Evolutionary conservation across 2,113 vertebrate species (phyloP).

Genomic region (Salminus brasiliensis): DNA sequence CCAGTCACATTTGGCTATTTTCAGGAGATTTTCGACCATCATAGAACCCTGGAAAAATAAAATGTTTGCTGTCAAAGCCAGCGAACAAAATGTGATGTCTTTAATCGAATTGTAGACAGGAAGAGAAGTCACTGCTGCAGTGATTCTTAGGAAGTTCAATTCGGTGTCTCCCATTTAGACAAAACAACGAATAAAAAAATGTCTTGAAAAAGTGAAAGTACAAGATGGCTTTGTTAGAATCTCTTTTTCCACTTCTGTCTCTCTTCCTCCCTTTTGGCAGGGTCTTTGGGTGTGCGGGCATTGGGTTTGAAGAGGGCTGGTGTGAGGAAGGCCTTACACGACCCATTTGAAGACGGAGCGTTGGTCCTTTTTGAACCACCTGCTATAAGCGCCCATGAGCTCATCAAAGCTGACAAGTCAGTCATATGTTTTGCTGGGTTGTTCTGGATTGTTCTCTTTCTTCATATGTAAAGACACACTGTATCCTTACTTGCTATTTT

Average conservation of each 20-base stretch:
- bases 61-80: too few species aligned
- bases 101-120: too few species aligned
- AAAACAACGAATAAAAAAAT: too few species aligned
- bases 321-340: constrained; percentile 86
- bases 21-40: too few species aligned
- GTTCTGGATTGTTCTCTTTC: neutral
- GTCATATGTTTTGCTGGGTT: constrained; percentile 56
- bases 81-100: too few species aligned
- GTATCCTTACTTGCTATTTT: neutral
- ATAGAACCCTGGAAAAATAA: too few species aligned
- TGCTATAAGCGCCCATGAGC: constrained; percentile 82
- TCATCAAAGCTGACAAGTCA: constrained; percentile 94
- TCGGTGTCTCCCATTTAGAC: too few species aligned
- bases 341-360: constrained; percentile 91
- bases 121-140: too few species aligned
- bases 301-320: constrained; percentile 89
- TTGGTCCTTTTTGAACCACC: constrained; percentile 92
- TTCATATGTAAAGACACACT: neutral
- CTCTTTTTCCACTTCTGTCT: neutral
- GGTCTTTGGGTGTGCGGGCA: constrained; percentile 83
- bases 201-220: too few species aligned
- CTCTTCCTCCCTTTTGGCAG: constrained; percentile 63
- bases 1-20: too few species aligned
- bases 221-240: too few species aligned
- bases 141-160: too few species aligned